phyloP scores from a whole-genome alignment of 2,888 invertebrate genomes.

The Gandaritis pyraliata region DNA sequence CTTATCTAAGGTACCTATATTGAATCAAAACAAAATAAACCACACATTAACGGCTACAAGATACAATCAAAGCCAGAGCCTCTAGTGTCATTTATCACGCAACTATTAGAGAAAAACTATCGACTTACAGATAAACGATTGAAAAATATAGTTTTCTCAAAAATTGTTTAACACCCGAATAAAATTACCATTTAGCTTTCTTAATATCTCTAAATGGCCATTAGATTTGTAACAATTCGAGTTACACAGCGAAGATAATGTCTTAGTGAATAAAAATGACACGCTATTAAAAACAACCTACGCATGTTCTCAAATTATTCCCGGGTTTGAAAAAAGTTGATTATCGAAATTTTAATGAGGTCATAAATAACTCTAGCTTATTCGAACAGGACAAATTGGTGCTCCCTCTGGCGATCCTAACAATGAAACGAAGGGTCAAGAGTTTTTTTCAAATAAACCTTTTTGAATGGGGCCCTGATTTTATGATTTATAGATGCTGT shows the following conservation, averaged over 20 bases:
- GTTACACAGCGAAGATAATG: slow-evolving; percentile 53
- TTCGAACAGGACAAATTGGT: slow-evolving; percentile 79
- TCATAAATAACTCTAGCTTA: slow-evolving; percentile 74
- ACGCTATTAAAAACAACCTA: slow-evolving; percentile 72
- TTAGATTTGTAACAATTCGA: slow-evolving; percentile 59
- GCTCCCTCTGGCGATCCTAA: slow-evolving; percentile 68
- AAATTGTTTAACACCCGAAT: slow-evolving; percentile 35
- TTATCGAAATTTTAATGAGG: slow-evolving; percentile 79
- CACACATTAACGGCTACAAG: slow-evolving; percentile 20
- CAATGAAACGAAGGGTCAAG: slow-evolving; percentile 73
- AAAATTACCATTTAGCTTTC: slow-evolving; percentile 51
- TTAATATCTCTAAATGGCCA: slow-evolving; percentile 50
- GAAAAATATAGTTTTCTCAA: slow-evolving; percentile 23
- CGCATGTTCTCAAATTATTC: slow-evolving; percentile 53
- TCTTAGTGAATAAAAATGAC: slow-evolving; percentile 62
- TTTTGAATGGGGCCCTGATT: slow-evolving; percentile 80
- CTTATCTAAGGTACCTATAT: slow-evolving; percentile 10
- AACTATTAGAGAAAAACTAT: slow-evolving; percentile 29
- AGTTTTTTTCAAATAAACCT: slow-evolving; percentile 76
- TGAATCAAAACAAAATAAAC: slow-evolving; percentile 27
- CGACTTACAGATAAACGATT: slow-evolving; percentile 33
- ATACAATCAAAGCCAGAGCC: slow-evolving; percentile 21
- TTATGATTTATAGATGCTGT: slow-evolving; percentile 83
- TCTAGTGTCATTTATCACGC: slow-evolving; percentile 29
- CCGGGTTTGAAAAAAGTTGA: slow-evolving; percentile 56